Base-by-base conservation (phyloP, 2,888 invertebrate species). In the Pedicia rivosa region DNA sequence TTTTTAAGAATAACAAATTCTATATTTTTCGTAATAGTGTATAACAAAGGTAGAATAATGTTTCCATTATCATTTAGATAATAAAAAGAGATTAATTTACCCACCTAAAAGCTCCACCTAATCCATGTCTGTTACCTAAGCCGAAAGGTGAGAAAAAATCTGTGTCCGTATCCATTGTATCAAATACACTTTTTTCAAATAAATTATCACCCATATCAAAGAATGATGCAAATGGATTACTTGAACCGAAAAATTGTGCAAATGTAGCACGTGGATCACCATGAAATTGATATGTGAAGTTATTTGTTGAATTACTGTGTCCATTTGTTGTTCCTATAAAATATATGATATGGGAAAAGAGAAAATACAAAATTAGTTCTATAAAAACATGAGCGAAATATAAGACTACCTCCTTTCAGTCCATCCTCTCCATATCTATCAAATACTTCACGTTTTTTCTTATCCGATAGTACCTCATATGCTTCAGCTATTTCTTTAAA, bases 401-500 rank as follows among this genome's bases (percentile, higher is more conserved):
- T 41, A 54, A 54, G 33, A 14, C 26, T 55, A 32, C 78, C 77
- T 34, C 80, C 80, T 64, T 91, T 91, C 45, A 94, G 65, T 1
- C 92, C 94, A 55, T 92, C 90, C 60, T 94, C 94, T 37, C 94
- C 94, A 52, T 75, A 82, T 49, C 78, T 75, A 60, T 98, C 98
- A 60, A 90, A 98, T 24, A 95, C 72, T 53, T 94, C 91, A 19
- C 86, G 74, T 61, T 95, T 94, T 64, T 87, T 92, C 56, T 90
- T 79, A 58, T 98, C 97, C 37, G 92, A 92, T 13, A 98, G 65
- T 8, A 94, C 90, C 59, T 94, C 98, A 56, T 98, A 98, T 0
- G 98, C 98, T 62, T 98, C 98, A 0, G 97, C 95, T 3, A 97
- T 81, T 62, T 95, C 84, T 58, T 90, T 95, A 60, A 95, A 95